Evolutionary conservation across 1,140 invertebrate species (phyloP).

Genomic region (Heliconius nattereri): DNA sequence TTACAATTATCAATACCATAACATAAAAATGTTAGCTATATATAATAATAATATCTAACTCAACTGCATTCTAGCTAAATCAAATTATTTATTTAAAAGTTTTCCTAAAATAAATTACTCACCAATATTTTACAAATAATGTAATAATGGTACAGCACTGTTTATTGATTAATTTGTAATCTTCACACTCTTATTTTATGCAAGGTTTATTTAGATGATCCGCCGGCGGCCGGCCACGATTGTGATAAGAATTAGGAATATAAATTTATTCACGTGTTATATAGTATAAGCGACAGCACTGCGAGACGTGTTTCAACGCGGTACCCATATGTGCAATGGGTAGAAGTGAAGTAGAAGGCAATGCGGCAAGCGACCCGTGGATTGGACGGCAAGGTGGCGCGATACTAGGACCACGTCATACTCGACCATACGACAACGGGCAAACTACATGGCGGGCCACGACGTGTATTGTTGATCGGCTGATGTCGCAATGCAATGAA

Average conservation of each 20-base stretch:
- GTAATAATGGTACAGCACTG: neutral
- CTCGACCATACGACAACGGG: conserved; percentile 23
- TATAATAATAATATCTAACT: neutral
- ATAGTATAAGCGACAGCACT: neutral
- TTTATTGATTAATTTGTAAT: neutral
- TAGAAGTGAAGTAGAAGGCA: conserved; percentile 35
- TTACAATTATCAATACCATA: neutral
- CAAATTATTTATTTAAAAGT: neutral
- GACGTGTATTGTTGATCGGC: conserved; percentile 42
- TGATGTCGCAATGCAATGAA: conserved; percentile 37
- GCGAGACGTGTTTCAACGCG: conserved; percentile 18
- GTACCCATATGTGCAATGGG: conserved; percentile 21
- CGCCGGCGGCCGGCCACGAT: neutral
- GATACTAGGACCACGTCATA: conserved; percentile 69
- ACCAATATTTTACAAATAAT: conserved; percentile 4
- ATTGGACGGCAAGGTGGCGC: conserved; percentile 70
- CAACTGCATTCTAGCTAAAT: too few species aligned
- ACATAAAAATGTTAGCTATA: neutral
- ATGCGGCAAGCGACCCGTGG: conserved; percentile 46
- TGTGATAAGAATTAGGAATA: conserved; percentile 7
- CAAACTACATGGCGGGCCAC: conserved; percentile 33
- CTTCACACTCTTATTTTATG: conserved; percentile 12
- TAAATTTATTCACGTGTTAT: conserved; percentile 24
- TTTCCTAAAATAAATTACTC: neutral
- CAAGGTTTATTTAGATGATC: conserved; percentile 20